These are phyloP conservation scores for Drosophila ananassae DNA, from an alignment of 1,140 invertebrate genomes.

Conservation along the genomic window DNA sequence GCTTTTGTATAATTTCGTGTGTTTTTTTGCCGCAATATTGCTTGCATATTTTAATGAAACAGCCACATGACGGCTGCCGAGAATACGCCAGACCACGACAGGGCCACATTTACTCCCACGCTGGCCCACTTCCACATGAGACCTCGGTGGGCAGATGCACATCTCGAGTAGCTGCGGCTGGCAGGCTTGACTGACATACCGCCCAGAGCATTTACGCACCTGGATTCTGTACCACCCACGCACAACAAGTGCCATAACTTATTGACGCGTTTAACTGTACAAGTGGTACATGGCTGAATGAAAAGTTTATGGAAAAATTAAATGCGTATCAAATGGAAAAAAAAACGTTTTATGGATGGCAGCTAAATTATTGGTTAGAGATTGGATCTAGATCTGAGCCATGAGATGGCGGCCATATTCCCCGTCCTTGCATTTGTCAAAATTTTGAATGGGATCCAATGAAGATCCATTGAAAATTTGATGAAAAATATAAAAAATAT, in stretches of 20 bases:
- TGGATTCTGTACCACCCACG: constrained; percentile 29
- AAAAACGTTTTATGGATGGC: neutral
- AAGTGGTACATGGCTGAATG: constrained; percentile 9
- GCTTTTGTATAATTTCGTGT: constrained; percentile 71
- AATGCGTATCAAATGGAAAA: neutral
- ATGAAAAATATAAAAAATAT: too few species aligned
- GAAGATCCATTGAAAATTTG: too few species aligned
- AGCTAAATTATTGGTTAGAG: too few species aligned
- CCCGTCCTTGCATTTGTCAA: too few species aligned
- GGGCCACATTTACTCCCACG: constrained; percentile 1
- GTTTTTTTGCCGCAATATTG: constrained; percentile 80
- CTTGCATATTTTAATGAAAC: constrained; percentile 81
- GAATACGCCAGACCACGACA: constrained; percentile 31
- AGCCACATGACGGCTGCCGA: constrained; percentile 67
- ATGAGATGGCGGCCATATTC: too few species aligned
- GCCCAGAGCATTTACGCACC: constrained; percentile 43
- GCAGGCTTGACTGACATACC: constrained; percentile 58
- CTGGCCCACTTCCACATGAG: neutral
- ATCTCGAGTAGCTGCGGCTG: constrained; percentile 54
- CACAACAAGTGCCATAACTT: constrained; percentile 35
- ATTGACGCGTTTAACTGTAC: constrained; percentile 35
- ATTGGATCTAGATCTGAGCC: too few species aligned
- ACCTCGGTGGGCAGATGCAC: constrained; percentile 33
- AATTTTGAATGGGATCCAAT: too few species aligned
- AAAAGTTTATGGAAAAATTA: constrained; percentile 21